Evolutionary conservation across 1,140 invertebrate genomes (phyloP).

Genomic region (Archegozetes longisetosus): DNA sequence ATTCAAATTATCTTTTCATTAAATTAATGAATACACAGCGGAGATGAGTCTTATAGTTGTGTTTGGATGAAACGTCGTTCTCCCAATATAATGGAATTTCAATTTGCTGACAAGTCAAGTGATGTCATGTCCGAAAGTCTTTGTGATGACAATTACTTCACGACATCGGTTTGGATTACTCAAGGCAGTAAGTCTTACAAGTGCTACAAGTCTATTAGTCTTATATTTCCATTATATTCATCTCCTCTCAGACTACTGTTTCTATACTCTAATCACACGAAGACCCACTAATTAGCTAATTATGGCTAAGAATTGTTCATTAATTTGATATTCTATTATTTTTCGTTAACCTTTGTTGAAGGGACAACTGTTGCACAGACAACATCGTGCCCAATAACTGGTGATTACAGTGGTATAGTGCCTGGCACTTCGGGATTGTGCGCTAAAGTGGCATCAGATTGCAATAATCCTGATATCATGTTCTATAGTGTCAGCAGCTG

Average conservation of each 20-base stretch:
- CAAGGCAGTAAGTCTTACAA: constrained; percentile 39
- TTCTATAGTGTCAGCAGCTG: constrained; percentile 51
- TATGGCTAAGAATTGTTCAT: not conserved
- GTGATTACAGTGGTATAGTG: constrained; percentile 47
- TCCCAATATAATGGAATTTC: constrained; percentile 48
- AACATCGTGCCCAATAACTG: constrained; percentile 48
- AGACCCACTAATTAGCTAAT: not conserved
- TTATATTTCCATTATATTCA: not conserved
- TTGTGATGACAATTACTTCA: constrained; percentile 35
- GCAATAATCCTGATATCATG: constrained; percentile 49
- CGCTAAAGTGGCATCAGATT: constrained; percentile 52
- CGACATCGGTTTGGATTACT: constrained; percentile 40
- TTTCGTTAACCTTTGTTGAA: constrained; percentile 23
- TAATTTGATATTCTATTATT: not conserved
- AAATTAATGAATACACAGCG: constrained; percentile 34
- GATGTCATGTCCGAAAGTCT: constrained; percentile 24
- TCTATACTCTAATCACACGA: not conserved
- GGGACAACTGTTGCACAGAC: constrained; percentile 35
- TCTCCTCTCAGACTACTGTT: not conserved
- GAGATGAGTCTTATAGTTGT: constrained; percentile 45
- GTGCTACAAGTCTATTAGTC: not conserved
- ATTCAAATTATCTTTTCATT: not conserved
- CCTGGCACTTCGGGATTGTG: constrained; percentile 47
- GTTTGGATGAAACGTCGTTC: constrained; percentile 44
- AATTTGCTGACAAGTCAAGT: constrained; percentile 33